Evolutionary conservation across 2,113 vertebrate species (phyloP).

Genomic region (Scomber japonicus): DNA sequence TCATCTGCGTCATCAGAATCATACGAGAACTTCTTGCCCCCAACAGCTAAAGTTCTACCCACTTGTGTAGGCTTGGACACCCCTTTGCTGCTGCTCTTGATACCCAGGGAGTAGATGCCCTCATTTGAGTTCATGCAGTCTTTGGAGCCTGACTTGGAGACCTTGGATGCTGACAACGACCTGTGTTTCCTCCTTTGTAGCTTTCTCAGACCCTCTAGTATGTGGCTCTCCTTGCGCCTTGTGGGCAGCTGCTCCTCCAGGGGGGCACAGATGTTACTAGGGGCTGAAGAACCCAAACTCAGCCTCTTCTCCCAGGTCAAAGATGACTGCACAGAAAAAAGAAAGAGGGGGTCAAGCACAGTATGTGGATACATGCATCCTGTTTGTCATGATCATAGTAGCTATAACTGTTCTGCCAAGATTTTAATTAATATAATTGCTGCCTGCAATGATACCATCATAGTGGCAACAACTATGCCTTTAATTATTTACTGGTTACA

Average conservation of each 20-base stretch:
- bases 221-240: conserved; percentile 91
- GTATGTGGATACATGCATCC: neutral
- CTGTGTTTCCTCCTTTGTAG: conserved; percentile 89
- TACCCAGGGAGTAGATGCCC: conserved; percentile 94
- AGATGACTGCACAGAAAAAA: conserved; percentile 81
- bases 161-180: conserved; percentile 84
- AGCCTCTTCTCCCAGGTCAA: conserved; percentile 91
- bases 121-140: conserved; percentile 98
- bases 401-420: too few species aligned
- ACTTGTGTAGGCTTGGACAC: conserved; percentile 74
- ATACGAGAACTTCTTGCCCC: conserved; percentile 82
- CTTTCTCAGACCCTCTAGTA: conserved; percentile 91
- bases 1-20: conserved; percentile 91
- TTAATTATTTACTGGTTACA: too few species aligned
- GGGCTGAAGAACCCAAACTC: conserved; percentile 89
- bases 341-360: conserved; percentile 11
- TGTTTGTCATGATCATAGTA: neutral
- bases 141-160: conserved; percentile 91
- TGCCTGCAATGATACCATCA: too few species aligned
- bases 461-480: too few species aligned
- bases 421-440: too few species aligned
- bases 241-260: conserved; percentile 89
- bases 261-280: conserved; percentile 88
- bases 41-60: conserved; percentile 63
- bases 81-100: conserved; percentile 85